These are phyloP conservation scores for Pempheris klunzingeri DNA, from an alignment of 2,797 vertebrate genomes.

Conservation along the genomic window DNA sequence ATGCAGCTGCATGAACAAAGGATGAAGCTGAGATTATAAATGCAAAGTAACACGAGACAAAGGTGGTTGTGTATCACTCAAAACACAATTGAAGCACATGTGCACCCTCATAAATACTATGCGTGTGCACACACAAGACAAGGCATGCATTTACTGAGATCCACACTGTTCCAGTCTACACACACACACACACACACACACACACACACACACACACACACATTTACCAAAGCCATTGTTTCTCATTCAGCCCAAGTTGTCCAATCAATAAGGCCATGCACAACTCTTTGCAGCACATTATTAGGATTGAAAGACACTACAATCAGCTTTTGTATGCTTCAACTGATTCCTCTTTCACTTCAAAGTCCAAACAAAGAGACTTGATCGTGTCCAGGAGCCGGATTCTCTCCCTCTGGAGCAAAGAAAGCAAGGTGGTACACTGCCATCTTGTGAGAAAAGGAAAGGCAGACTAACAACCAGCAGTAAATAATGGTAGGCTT, in stretches of 20 bases:
- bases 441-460: constrained; percentile 87
- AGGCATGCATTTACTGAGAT: constrained; percentile 11
- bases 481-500: constrained; percentile 47
- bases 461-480: constrained; percentile 47
- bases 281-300: constrained; percentile 68
- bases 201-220: constrained; percentile 4
- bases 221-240: constrained; percentile 60
- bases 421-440: constrained; percentile 79
- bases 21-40: constrained; percentile 75
- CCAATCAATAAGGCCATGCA: constrained; percentile 64
- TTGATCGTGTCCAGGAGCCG: constrained; percentile 54
- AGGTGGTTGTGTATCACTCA: constrained; percentile 64
- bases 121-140: constrained; percentile 28
- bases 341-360: constrained; percentile 67
- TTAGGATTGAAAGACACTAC: constrained; percentile 67
- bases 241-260: constrained; percentile 60
- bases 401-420: constrained; percentile 25
- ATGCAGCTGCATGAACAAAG: constrained; percentile 75
- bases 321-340: constrained; percentile 71
- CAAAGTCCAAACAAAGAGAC: constrained; percentile 66
- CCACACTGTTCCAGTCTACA: constrained; percentile 15
- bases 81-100: constrained; percentile 69
- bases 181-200: constrained; percentile 21
- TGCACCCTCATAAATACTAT: constrained; percentile 49
- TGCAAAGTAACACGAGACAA: constrained; percentile 74